Percentiles rank a stretch among this genome's conserved stretches.
Evolutionary conservation across 2,888 invertebrate species (phyloP).

Genomic region (Mimumesa dahlbomi): DNA sequence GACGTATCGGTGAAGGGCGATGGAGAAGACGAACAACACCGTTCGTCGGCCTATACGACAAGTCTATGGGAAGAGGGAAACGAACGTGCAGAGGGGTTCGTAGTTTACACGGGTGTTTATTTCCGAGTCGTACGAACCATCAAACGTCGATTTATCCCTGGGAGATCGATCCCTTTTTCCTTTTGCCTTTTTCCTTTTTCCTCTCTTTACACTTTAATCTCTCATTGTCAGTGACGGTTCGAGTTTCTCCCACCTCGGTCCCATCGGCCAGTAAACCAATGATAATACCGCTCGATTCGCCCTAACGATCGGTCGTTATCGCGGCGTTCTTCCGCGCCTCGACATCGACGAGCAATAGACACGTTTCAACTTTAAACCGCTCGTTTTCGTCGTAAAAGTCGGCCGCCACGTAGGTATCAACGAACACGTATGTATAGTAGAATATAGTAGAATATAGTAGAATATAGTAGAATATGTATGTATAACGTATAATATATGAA

Average conservation of each 20-base stretch:
- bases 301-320: constrained; percentile 23
- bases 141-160: constrained; percentile 15
- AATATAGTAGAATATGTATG: no score
- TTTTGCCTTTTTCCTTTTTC: not conserved
- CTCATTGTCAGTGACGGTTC: no score
- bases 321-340: not conserved
- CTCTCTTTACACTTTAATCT: not conserved
- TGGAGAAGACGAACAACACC: not conserved
- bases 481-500: no score
- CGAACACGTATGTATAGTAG: no score
- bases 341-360: no score
- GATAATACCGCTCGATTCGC: not conserved
- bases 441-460: no score
- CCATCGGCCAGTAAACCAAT: constrained; percentile 8
- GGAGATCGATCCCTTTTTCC: not conserved
- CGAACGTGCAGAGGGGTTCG: not conserved
- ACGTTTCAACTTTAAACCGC: no score
- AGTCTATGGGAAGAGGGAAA: not conserved
- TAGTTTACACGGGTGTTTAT: constrained; percentile 8
- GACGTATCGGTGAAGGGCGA: not conserved
- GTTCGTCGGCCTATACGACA: not conserved
- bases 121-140: constrained; percentile 14
- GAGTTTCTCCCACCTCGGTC: no score
- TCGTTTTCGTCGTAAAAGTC: no score
- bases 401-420: no score